These are phyloP conservation scores for Camponotus vicinus DNA, from an alignment of 1,140 invertebrate species.

Conservation along the genomic window DNA sequence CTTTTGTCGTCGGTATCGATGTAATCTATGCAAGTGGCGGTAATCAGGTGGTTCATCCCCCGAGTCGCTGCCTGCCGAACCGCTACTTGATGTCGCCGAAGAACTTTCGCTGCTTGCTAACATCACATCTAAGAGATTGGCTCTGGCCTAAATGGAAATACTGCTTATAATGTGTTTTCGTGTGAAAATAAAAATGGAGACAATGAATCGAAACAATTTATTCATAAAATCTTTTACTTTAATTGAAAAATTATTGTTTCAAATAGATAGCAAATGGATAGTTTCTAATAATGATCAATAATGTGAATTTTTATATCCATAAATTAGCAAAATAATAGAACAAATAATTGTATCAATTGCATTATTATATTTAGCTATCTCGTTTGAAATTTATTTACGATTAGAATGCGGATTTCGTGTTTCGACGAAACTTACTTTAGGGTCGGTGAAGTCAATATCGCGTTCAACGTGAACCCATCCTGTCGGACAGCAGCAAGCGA, in stretches of 20 bases:
- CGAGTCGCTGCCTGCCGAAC: constrained; percentile 88
- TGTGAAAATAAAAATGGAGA: neutral
- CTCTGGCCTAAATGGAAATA: constrained; percentile 88
- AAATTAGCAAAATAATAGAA: neutral
- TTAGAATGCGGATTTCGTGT: neutral
- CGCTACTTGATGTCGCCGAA: constrained; percentile 89
- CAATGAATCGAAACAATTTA: neutral
- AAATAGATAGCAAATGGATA: neutral
- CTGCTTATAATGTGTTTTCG: neutral
- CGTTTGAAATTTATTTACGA: constrained; percentile 2
- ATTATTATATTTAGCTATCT: constrained; percentile 24
- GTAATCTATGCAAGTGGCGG: constrained; percentile 90
- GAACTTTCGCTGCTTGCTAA: constrained; percentile 90
- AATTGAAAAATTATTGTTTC: neutral
- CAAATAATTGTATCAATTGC: neutral
- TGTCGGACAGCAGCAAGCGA: constrained; percentile 90
- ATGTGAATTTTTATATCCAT: neutral
- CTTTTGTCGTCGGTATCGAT: constrained; percentile 91
- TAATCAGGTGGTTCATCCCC: constrained; percentile 89
- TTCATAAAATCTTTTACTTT: neutral
- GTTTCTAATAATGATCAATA: neutral
- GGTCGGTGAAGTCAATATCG: constrained; percentile 92
- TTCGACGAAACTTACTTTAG: constrained; percentile 88
- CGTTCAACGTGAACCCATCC: constrained; percentile 93
- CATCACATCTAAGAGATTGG: constrained; percentile 92